These are phyloP conservation scores for Drosophila kuntzei DNA, from an alignment of 2,888 invertebrate species.

Conservation along the genomic window DNA sequence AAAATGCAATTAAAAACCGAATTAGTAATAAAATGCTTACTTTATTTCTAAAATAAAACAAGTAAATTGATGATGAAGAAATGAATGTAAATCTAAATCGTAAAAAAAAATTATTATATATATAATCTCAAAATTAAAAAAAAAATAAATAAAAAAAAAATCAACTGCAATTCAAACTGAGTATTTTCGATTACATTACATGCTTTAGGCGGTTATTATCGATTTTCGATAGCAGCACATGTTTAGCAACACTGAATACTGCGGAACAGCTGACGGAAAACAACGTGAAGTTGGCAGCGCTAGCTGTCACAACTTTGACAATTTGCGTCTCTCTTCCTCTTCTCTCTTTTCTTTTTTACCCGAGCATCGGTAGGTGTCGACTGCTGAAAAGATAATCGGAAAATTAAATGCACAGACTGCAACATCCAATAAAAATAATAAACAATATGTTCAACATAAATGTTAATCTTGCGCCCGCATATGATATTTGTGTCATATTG, in stretches of 20 bases:
- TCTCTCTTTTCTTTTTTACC: constrained; percentile 84
- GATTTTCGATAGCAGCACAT: constrained; percentile 10
- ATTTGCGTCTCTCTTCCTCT: constrained; percentile 69
- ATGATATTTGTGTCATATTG: constrained; percentile 41
- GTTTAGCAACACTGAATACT: constrained; percentile 30
- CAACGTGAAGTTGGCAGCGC: constrained; percentile 68
- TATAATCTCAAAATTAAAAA: constrained; percentile 74
- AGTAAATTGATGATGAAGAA: constrained; percentile 75
- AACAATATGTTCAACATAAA: constrained; percentile 22
- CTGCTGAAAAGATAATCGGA: constrained; percentile 72
- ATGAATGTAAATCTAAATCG: constrained; percentile 80
- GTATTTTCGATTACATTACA: constrained; percentile 19
- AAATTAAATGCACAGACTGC: constrained; percentile 60
- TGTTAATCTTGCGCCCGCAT: constrained; percentile 5
- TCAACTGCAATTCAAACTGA: constrained; percentile 41
- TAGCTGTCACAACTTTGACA: constrained; percentile 55
- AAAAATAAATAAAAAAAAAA: constrained; percentile 57
- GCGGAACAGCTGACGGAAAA: constrained; percentile 50
- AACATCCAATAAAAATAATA: constrained; percentile 71
- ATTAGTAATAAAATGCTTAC: constrained; percentile 80
- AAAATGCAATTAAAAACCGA: constrained; percentile 72
- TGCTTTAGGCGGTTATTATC: not conserved
- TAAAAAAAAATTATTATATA: constrained; percentile 68
- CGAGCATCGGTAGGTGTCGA: constrained; percentile 84
- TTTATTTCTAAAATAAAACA: constrained; percentile 82